Base-by-base conservation (phyloP, 1,140 invertebrate species). In the Varroa destructor region DNA sequence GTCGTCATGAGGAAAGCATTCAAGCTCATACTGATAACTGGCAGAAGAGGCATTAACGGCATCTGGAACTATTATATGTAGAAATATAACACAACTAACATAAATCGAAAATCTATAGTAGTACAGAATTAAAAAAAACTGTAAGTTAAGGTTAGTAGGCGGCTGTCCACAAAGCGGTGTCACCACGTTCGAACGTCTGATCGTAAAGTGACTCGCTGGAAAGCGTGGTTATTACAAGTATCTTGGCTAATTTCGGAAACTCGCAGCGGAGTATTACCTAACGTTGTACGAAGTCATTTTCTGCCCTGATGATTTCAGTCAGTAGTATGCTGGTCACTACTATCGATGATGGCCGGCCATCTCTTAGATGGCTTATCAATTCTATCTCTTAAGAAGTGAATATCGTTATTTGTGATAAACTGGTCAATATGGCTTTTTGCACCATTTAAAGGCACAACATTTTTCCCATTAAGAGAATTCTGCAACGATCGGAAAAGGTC, bases 1-100 rank as follows among this genome's bases (percentile, higher is more conserved):
- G 91, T 88, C 1, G 88, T 84, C 87, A 92, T 91, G 40, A 93
- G 82, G 73, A 87, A 84, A 2, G 90, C 84, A 76, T 92, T 92
- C 74, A 86, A 85, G 54, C 90, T 82, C 55, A 93, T 89, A 75
- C 88, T 89, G 1, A 88, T 74, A 0, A 87, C 87, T 1, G 90
- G 90, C 55, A 92, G 75, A 1, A 88, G 79, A 0, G 90, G 90
- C 6, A 91, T 89, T 77, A 89, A 82, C 0, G 89, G 89, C 12
- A 90, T 75, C 76, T 77, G 54, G 0, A 72, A 73, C 61, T 43
- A 43, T 74, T 37, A 36, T 1, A 61, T 51, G 6, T 14, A 57
- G 61, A n/a, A 37, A 10, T n/a, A 37, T 70, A 73, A 42, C 4
- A 12, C 56, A 64, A 61, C 4, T 43, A 43, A 42, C 43, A 43